phyloP scores from a whole-genome alignment of 2,113 vertebrate species.

The Limnothrissa miodon region DNA sequence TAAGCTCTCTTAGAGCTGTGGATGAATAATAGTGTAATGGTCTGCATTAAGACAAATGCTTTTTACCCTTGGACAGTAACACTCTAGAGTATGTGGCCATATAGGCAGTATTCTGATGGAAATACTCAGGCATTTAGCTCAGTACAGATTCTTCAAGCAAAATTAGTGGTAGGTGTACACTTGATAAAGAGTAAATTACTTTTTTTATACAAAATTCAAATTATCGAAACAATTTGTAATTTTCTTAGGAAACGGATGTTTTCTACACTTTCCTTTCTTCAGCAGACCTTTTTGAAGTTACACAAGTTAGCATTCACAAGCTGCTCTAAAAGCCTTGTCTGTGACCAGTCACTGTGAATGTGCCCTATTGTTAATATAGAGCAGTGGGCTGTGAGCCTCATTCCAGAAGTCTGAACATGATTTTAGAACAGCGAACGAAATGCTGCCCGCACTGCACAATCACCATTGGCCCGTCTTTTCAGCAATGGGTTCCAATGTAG shows the following conservation, averaged over 20 bases:
- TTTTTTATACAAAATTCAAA: neutral
- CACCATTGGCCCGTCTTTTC: neutral
- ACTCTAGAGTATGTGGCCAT: neutral
- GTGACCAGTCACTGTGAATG: constrained; percentile 49
- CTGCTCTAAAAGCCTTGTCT: constrained; percentile 51
- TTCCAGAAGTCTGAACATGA: constrained; percentile 30
- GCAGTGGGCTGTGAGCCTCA: constrained; percentile 29
- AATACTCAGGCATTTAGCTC: neutral
- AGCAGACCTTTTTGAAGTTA: neutral
- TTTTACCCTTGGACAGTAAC: neutral
- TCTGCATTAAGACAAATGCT: neutral
- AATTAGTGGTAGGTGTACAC: neutral
- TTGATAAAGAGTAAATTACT: neutral
- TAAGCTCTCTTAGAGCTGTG: neutral
- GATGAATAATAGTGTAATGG: neutral
- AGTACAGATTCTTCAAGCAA: neutral
- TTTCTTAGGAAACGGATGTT: neutral
- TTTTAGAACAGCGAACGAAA: constrained; percentile 7
- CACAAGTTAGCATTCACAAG: constrained; percentile 32
- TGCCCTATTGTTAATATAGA: constrained; percentile 53
- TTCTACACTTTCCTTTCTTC: neutral
- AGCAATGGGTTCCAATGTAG: neutral
- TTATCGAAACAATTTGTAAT: neutral
- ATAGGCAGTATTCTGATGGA: neutral
- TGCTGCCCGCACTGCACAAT: neutral